Percentiles rank a stretch among this genome's conserved stretches.
phyloP scores from a whole-genome alignment of 2,888 invertebrate genomes.

The Piscicola geometra region DNA sequence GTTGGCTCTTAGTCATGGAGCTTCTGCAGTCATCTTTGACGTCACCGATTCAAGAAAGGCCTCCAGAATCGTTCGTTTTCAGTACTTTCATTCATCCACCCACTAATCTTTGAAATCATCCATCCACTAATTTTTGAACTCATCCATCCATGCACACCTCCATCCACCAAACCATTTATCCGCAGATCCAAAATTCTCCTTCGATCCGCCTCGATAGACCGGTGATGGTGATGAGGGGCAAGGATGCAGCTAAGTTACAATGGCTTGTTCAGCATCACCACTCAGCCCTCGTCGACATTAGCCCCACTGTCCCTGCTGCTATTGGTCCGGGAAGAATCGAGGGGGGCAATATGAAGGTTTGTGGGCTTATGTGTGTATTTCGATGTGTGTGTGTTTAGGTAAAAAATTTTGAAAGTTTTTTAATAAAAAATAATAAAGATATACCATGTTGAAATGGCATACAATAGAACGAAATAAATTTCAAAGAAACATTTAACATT shows the following conservation, averaged over 20 bases:
- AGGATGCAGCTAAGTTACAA: conserved; percentile 24
- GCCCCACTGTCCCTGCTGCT: neutral
- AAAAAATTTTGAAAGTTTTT: neutral
- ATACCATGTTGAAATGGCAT: no score
- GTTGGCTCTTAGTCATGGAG: conserved; percentile 33
- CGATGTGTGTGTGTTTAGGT: neutral
- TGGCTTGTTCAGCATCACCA: conserved; percentile 12
- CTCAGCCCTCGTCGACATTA: conserved; percentile 22
- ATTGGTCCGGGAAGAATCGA: neutral
- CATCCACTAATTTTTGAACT: neutral
- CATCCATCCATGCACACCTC: neutral
- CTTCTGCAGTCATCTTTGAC: conserved; percentile 36
- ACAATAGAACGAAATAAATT: no score
- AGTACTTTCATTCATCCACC: neutral
- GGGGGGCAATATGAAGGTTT: no score
- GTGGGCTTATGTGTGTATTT: no score
- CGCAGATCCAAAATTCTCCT: conserved; percentile 2
- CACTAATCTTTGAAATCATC: neutral
- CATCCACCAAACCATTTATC: no score
- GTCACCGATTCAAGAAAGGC: conserved; percentile 28
- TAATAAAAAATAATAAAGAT: neutral
- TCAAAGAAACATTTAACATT: no score
- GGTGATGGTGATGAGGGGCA: conserved; percentile 26
- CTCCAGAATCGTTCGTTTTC: conserved; percentile 23
- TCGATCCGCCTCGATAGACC: conserved; percentile 7